Percentiles rank a stretch among this genome's conserved stretches.
phyloP scores from a whole-genome alignment of 2,113 vertebrate genomes.

The Paramormyrops kingsleyae region DNA sequence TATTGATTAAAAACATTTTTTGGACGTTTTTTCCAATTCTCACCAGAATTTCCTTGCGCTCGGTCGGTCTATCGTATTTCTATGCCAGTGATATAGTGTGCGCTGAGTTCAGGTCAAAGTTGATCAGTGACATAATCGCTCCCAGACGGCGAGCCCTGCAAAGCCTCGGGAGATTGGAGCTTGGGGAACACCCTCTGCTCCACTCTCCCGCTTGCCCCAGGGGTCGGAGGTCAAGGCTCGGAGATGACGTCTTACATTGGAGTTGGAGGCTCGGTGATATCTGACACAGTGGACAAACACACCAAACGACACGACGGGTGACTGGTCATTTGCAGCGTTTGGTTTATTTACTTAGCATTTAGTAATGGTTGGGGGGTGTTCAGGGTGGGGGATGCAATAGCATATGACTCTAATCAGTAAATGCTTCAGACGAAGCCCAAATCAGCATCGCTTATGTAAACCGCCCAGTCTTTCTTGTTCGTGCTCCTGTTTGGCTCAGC shows the following conservation, averaged over 20 bases:
- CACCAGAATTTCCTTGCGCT: not conserved
- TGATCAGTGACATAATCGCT: conserved; percentile 45
- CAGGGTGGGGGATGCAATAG: not conserved
- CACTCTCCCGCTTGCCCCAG: not conserved
- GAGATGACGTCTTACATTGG: not conserved
- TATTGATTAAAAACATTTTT: not conserved
- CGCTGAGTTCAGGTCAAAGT: not conserved
- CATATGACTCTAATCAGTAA: not conserved
- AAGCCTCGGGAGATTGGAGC: not conserved
- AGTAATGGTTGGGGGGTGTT: not conserved
- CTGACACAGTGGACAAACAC: not conserved
- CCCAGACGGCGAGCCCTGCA: conserved; percentile 44
- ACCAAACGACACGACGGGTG: not conserved
- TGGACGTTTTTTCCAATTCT: not conserved
- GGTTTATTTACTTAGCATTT: not conserved
- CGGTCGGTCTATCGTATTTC: not conserved
- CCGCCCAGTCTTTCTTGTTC: not conserved
- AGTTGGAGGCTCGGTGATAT: not conserved
- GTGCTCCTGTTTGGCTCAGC: not conserved
- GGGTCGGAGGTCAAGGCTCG: not conserved
- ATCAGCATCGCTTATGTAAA: not conserved
- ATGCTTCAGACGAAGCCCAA: not conserved
- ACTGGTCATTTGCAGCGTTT: not conserved
- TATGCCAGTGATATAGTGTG: not conserved
- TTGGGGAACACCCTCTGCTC: not conserved